phyloP scores from a whole-genome alignment of 2,888 invertebrate species.

The Antheraea yamamai region DNA sequence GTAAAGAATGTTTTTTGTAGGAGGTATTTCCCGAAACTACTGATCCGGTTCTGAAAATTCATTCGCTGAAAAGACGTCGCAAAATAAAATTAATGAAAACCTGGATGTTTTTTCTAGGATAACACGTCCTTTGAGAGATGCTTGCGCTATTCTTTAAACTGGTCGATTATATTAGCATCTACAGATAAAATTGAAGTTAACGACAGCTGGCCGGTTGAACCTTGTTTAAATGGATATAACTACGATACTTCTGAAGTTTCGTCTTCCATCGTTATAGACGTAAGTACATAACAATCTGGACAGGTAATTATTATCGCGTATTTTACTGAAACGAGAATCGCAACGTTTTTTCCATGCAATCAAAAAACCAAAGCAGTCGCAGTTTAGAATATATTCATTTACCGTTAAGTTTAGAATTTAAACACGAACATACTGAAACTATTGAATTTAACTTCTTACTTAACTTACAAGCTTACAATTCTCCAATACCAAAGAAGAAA shows the following conservation, averaged over 20 bases:
- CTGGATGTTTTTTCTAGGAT: constrained; percentile 48
- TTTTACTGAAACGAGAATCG: background rate
- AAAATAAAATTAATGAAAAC: background rate
- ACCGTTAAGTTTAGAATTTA: background rate
- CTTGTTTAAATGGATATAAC: constrained; percentile 90
- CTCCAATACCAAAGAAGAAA: too few species aligned
- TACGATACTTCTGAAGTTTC: constrained; percentile 86
- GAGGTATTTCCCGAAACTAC: too few species aligned
- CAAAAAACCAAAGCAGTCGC: background rate
- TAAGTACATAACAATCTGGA: constrained; percentile 63
- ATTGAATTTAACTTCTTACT: too few species aligned
- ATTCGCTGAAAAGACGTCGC: background rate
- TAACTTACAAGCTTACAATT: too few species aligned
- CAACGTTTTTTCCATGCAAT: background rate
- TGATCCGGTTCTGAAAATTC: background rate
- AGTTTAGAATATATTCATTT: background rate
- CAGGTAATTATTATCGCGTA: background rate
- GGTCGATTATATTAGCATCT: constrained; percentile 80
- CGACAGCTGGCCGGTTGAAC: constrained; percentile 85
- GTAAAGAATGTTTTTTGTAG: too few species aligned
- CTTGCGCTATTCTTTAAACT: constrained; percentile 87
- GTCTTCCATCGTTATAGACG: constrained; percentile 93
- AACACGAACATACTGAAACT: too few species aligned
- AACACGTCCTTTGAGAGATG: constrained; percentile 86
- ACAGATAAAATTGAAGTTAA: constrained; percentile 52